A percentile compares a stretch with the other conserved stretches of the same genome.
phyloP scores from a whole-genome alignment of 2,888 invertebrate species.

The Drosophila stalkeri region DNA sequence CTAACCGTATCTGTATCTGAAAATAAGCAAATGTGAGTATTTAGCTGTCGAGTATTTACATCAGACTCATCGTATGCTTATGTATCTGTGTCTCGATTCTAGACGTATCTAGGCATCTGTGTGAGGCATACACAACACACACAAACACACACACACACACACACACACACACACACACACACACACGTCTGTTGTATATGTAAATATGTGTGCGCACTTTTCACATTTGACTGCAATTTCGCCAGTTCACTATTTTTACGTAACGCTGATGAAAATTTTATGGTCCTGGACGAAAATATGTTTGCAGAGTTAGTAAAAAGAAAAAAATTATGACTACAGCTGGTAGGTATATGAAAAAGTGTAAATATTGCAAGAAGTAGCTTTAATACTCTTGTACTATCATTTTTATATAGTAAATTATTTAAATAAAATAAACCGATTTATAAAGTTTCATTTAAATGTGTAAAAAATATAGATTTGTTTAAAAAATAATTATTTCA shows the following conservation, averaged over 20 bases:
- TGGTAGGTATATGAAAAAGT: background rate
- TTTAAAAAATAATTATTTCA: background rate
- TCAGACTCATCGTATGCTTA: background rate
- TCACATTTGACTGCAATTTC: slow-evolving; percentile 66
- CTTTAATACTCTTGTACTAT: background rate
- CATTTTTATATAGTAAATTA: no score
- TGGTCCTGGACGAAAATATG: slow-evolving; percentile 38
- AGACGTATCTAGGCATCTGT: slow-evolving; percentile 8
- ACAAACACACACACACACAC: background rate
- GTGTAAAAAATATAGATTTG: background rate
- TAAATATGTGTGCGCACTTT: slow-evolving; percentile 33
- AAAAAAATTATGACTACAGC: no score
- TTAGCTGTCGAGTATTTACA: background rate
- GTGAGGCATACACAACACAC: background rate
- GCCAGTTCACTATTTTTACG: slow-evolving; percentile 56
- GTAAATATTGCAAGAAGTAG: background rate
- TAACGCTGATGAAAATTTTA: slow-evolving; percentile 73
- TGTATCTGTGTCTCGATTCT: background rate
- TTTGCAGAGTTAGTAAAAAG: background rate
- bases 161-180: no score
- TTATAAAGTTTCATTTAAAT: background rate
- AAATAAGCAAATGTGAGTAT: background rate
- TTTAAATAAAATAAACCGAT: background rate
- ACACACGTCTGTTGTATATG: slow-evolving; percentile 4
- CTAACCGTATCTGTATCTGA: background rate